Conservation (phyloP, 2,888 invertebrate genomes). For the Pogonocherus hispidulus region DNA sequence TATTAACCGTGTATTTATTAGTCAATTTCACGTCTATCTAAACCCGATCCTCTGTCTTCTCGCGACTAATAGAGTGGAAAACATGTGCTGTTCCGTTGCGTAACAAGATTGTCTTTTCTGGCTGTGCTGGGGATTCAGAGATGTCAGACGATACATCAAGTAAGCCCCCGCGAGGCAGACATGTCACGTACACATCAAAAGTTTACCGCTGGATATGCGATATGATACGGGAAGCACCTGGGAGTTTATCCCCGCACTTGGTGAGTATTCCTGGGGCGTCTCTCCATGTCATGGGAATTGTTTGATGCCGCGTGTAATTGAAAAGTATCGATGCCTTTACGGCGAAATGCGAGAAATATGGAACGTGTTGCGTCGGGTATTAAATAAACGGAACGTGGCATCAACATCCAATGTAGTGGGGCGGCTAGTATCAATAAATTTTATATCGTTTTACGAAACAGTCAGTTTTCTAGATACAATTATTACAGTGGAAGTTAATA, state of each 20-base stretch:
- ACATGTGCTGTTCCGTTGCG: constrained; percentile 21
- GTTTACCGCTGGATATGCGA: constrained; percentile 39
- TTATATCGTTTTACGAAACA: too few relatives aligned
- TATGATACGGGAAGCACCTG: constrained; percentile 40
- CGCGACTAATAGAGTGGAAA: constrained; percentile 33
- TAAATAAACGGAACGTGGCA: background rate
- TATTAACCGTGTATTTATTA: constrained; percentile 43
- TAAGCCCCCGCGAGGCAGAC: constrained; percentile 33
- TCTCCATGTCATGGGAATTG: constrained; percentile 22
- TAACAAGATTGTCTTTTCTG: constrained; percentile 33
- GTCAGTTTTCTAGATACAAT: too few relatives aligned
- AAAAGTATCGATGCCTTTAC: constrained; percentile 41
- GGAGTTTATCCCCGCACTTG: constrained; percentile 31
- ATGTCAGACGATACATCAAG: constrained; percentile 38
- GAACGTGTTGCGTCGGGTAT: constrained; percentile 18
- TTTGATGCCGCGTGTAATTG: constrained; percentile 43
- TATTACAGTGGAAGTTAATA: too few relatives aligned
- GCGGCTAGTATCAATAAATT: background rate
- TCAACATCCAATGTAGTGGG: too few relatives aligned
- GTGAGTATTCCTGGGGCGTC: constrained; percentile 5
- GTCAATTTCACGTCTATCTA: constrained; percentile 41
- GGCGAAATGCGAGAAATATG: constrained; percentile 12
- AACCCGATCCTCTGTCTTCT: constrained; percentile 41
- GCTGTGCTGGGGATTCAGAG: constrained; percentile 27
- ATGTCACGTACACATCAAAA: constrained; percentile 44